phyloP scores from a whole-genome alignment of 1,140 invertebrate genomes.

The Pomacea maculata region DNA sequence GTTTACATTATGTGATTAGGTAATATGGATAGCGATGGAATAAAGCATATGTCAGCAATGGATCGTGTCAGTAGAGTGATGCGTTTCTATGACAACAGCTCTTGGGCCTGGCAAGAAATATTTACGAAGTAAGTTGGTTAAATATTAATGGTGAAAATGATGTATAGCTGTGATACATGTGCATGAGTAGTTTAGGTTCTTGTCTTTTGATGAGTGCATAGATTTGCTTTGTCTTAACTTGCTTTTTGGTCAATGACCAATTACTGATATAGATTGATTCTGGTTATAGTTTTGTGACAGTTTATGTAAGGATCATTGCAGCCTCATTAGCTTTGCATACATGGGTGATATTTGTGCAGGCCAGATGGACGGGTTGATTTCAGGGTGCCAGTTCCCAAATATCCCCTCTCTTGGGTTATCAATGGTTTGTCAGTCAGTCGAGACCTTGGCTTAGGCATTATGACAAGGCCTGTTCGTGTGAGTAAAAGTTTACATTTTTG shows the following conservation, averaged over 20 bases:
- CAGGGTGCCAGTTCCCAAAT: conserved; percentile 83
- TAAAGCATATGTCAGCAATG: conserved; percentile 65
- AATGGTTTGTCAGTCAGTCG: conserved; percentile 91
- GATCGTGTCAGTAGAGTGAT: conserved; percentile 86
- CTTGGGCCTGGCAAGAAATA: conserved; percentile 93
- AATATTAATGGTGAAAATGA: not conserved
- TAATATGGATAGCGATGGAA: conserved; percentile 76
- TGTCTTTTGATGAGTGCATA: too few species aligned
- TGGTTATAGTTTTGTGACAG: too few species aligned
- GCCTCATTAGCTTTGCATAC: too few species aligned
- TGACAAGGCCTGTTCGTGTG: conserved; percentile 79
- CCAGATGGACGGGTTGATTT: conserved; percentile 71
- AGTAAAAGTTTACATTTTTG: conserved; percentile 38
- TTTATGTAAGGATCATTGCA: too few species aligned
- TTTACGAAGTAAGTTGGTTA: conserved; percentile 80
- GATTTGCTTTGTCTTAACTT: too few species aligned
- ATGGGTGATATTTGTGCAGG: conserved; percentile 33
- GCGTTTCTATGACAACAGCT: conserved; percentile 86
- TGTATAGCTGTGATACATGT: too few species aligned
- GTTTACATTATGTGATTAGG: conserved; percentile 31
- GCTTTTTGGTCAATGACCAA: too few species aligned
- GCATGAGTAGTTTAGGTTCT: too few species aligned
- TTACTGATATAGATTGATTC: too few species aligned
- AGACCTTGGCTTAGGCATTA: conserved; percentile 85
- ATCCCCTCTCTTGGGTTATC: conserved; percentile 90